Evolutionary conservation across 92 coral and sea anemone genomes (phyloP).

Genomic region (Epizoanthus fatuus): DNA sequence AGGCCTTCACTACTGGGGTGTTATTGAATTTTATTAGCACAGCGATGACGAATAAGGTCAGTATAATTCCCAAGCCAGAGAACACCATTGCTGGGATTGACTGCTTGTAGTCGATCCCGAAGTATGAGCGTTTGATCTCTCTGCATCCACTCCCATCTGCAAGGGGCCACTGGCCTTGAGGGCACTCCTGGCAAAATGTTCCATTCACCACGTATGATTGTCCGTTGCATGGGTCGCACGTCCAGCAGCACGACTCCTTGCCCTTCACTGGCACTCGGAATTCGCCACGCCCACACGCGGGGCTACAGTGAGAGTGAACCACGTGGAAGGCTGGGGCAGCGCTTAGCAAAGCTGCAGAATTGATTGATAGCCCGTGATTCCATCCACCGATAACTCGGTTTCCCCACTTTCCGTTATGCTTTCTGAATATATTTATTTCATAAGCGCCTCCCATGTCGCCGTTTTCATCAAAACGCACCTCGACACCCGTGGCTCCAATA

Average conservation of each 20-base stretch:
- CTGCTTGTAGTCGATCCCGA: slow-evolving; percentile 71
- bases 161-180: slow-evolving; percentile 88
- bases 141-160: slow-evolving; percentile 70
- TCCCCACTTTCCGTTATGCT: slow-evolving; percentile 50
- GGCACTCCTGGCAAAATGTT: slow-evolving; percentile 82
- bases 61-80: slow-evolving; percentile 79
- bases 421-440: slow-evolving; percentile 78
- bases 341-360: neutral
- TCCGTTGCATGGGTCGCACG: slow-evolving; percentile 84
- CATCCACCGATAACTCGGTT: slow-evolving; percentile 84
- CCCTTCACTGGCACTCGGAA: slow-evolving; percentile 80
- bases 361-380: slow-evolving; percentile 68
- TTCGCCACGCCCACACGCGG: slow-evolving; percentile 75
- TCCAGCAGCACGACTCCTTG: slow-evolving; percentile 91
- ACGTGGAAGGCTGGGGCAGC: slow-evolving; percentile 25
- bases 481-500: slow-evolving; percentile 76
- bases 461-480: slow-evolving; percentile 74
- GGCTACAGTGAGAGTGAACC: slow-evolving; percentile 80
- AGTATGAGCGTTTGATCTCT: slow-evolving; percentile 70
- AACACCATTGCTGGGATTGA: slow-evolving; percentile 84
- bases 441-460: slow-evolving; percentile 92
- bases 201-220: slow-evolving; percentile 75
- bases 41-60: slow-evolving; percentile 77
- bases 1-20: slow-evolving; percentile 97
- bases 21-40: slow-evolving; percentile 82